Percentiles rank a stretch among this genome's conserved stretches.
Conservation (phyloP, 1,140 invertebrate species). For the Colletes latitarsis region DNA sequence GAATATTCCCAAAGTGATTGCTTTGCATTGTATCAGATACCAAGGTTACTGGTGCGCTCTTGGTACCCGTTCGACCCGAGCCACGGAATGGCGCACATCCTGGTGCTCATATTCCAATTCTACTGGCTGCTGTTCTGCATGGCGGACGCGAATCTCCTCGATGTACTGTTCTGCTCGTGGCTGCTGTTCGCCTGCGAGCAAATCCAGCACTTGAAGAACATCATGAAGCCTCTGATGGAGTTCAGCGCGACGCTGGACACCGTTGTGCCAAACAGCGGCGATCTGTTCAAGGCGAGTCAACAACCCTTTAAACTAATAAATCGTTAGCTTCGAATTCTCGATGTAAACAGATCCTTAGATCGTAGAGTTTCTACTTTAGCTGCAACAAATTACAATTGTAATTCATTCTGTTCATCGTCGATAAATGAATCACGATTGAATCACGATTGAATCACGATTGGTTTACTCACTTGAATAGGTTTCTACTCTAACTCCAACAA, state of each 20-base stretch:
- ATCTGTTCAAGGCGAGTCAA: conserved; percentile 83
- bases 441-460: too few relatives aligned
- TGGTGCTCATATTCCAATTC: conserved; percentile 86
- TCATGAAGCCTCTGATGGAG: conserved; percentile 92
- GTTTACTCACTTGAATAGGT: too few relatives aligned
- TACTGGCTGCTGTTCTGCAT: conserved; percentile 89
- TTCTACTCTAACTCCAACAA: too few relatives aligned
- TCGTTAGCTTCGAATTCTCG: too few relatives aligned
- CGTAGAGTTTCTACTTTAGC: too few relatives aligned
- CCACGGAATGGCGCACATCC: conserved; percentile 84
- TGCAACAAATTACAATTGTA: too few relatives aligned
- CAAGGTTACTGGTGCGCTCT: conserved; percentile 87
- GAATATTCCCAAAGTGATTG: background rate
- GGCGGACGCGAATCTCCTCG: conserved; percentile 86
- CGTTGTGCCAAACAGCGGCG: conserved; percentile 89
- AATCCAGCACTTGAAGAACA: conserved; percentile 90
- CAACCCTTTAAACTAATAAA: too few relatives aligned
- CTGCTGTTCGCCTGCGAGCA: conserved; percentile 92
- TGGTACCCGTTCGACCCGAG: conserved; percentile 89
- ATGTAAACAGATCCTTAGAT: too few relatives aligned
- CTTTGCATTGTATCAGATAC: conserved; percentile 76
- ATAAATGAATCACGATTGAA: too few relatives aligned
- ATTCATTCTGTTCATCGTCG: too few relatives aligned
- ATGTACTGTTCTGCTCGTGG: conserved; percentile 91
- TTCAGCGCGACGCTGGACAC: conserved; percentile 90